These are phyloP conservation scores for Anguilla megastoma DNA, from an alignment of 2,797 vertebrate species.

Conservation along the genomic window DNA sequence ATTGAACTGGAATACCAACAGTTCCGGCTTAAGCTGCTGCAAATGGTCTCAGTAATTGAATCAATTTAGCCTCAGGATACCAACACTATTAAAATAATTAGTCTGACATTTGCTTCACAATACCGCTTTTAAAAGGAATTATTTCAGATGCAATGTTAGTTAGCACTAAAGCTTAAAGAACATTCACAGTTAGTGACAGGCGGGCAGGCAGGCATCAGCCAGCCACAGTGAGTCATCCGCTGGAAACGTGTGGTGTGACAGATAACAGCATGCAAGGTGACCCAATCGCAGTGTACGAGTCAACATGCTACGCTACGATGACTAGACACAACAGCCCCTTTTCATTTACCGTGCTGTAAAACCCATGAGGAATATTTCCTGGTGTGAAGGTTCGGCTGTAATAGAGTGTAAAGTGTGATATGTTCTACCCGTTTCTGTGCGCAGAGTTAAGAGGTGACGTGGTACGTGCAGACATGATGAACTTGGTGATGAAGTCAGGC, in stretches of 20 bases:
- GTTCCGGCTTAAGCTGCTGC: slow-evolving; percentile 22
- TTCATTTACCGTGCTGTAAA: neutral
- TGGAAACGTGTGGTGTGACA: neutral
- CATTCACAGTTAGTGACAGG: neutral
- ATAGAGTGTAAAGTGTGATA: neutral
- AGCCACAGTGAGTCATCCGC: neutral
- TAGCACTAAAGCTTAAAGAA: neutral
- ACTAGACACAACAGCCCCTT: neutral
- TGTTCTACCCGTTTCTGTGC: neutral
- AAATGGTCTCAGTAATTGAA: slow-evolving; percentile 29
- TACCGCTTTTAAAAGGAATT: neutral
- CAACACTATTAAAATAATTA: slow-evolving; percentile 15
- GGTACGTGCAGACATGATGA: neutral
- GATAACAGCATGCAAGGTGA: slow-evolving; percentile 16
- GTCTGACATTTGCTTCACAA: neutral
- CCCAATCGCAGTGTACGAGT: neutral
- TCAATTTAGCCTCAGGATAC: slow-evolving; percentile 15
- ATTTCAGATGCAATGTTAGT: neutral
- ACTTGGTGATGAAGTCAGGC: neutral
- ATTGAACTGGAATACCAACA: neutral
- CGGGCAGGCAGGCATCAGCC: neutral
- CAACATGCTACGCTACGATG: neutral
- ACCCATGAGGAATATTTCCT: neutral
- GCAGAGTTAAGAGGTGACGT: neutral
- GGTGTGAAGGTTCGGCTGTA: neutral